Conservation (phyloP, 2,797 vertebrate species). For the Smutsia temminckii region DNA sequence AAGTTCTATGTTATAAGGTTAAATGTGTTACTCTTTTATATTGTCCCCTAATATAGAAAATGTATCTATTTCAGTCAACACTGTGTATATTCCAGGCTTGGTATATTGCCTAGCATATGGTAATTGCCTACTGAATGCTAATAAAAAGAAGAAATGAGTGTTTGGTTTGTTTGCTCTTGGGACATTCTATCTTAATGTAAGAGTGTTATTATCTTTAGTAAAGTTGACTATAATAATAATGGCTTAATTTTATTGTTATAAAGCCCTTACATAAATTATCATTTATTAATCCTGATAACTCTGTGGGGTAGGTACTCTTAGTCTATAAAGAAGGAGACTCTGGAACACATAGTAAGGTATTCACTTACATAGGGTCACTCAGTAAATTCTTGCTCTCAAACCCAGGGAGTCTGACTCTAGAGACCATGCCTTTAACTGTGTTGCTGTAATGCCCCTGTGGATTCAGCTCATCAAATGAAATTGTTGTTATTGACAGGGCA, state of each 20-base stretch:
- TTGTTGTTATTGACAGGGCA: not conserved
- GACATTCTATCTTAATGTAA: not conserved
- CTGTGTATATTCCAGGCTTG: not conserved
- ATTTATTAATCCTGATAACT: conserved; percentile 30
- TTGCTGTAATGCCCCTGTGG: not conserved
- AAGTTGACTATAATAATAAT: conserved; percentile 22
- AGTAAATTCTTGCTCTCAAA: not conserved
- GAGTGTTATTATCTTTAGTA: conserved; percentile 36
- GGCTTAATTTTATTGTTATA: conserved; percentile 16
- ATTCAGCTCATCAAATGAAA: not conserved
- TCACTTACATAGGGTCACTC: not conserved
- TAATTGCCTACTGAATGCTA: conserved; percentile 47
- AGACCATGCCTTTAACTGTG: not conserved
- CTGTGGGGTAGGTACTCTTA: not conserved
- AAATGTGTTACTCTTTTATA: conserved; percentile 15
- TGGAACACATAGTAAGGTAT: not conserved
- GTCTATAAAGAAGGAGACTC: not conserved
- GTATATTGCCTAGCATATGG: not conserved
- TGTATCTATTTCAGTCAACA: conserved; percentile 30
- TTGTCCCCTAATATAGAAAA: conserved; percentile 26
- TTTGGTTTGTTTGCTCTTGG: conserved; percentile 15
- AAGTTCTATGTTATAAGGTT: conserved; percentile 31
- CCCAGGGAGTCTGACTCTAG: not conserved
- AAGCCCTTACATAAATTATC: not conserved
- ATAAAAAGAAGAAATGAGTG: not conserved